Conservation (phyloP, 2,888 invertebrate genomes). For the Octodonta nipae region DNA sequence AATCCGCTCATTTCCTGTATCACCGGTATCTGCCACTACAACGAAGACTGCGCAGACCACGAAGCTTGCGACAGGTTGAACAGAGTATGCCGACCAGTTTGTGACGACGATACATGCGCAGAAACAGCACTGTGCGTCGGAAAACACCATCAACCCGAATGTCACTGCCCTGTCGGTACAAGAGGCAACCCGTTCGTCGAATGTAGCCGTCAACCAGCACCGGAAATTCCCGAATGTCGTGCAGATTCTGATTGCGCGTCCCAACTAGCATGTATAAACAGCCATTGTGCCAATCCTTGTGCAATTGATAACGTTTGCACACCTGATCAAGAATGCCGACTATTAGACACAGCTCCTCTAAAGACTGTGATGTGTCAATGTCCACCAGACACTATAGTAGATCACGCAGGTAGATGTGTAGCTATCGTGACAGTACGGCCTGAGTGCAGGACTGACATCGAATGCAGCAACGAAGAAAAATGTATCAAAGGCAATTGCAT, state of each 20-base stretch:
- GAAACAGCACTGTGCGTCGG: conserved; percentile 63
- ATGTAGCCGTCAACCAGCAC: conserved; percentile 40
- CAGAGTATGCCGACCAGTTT: conserved; percentile 68
- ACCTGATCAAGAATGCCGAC: conserved; percentile 63
- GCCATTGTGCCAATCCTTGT: conserved; percentile 67
- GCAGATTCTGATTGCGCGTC: conserved; percentile 65
- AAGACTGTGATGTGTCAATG: conserved; percentile 79
- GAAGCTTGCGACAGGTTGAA: conserved; percentile 76
- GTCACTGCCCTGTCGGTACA: conserved; percentile 61
- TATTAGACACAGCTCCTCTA: conserved; percentile 64
- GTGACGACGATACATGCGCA: conserved; percentile 70
- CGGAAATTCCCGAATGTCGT: conserved; percentile 48
- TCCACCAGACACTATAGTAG: conserved; percentile 65
- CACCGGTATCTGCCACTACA: conserved; percentile 70
- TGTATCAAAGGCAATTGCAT: conserved; percentile 61
- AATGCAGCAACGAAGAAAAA: conserved; percentile 60
- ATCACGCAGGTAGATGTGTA: conserved; percentile 59
- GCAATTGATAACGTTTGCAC: conserved; percentile 57
- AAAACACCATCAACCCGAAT: conserved; percentile 61
- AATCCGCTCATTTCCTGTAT: conserved; percentile 71
- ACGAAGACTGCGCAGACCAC: conserved; percentile 75
- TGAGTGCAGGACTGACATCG: conserved; percentile 58
- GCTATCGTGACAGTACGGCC: conserved; percentile 32
- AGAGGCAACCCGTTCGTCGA: conserved; percentile 66
- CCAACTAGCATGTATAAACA: conserved; percentile 62